Evolutionary conservation across 2,888 invertebrate species (phyloP).

Genomic region (Chrysolina haemoptera): DNA sequence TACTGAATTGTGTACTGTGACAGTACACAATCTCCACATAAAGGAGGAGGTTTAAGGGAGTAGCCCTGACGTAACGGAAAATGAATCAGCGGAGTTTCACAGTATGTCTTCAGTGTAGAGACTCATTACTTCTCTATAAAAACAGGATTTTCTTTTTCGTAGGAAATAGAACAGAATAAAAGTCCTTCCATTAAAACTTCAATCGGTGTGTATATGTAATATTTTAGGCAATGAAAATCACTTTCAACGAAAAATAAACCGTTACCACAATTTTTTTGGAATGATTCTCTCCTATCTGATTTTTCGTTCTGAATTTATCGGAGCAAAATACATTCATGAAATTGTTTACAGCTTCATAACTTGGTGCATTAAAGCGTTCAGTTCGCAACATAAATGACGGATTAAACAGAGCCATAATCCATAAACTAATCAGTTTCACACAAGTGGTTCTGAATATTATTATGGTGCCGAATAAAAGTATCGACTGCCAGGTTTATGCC

Average conservation of each 20-base stretch:
- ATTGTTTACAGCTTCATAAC: conserved; percentile 27
- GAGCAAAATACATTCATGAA: conserved; percentile 7
- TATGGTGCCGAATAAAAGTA: conserved; percentile 41
- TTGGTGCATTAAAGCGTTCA: conserved; percentile 31
- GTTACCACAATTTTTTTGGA: neutral
- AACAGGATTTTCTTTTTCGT: too few species aligned
- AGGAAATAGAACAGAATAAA: too few species aligned
- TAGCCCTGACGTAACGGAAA: too few species aligned
- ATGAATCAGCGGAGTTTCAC: too few species aligned
- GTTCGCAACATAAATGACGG: conserved; percentile 33
- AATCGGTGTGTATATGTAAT: neutral
- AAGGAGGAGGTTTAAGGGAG: too few species aligned
- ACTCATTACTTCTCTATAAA: too few species aligned
- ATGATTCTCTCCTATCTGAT: neutral
- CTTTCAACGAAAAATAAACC: neutral
- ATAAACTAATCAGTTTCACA: conserved; percentile 47
- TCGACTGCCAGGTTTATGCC: conserved; percentile 29
- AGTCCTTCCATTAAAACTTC: too few species aligned
- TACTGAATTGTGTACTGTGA: too few species aligned
- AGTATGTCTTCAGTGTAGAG: too few species aligned
- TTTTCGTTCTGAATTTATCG: neutral
- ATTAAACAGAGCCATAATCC: conserved; percentile 46
- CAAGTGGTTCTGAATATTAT: conserved; percentile 46
- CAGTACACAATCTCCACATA: too few species aligned
- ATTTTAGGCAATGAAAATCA: neutral